Evolutionary conservation across 2,797 vertebrate species (phyloP).

Genomic region (Pseudochromis fuscus): DNA sequence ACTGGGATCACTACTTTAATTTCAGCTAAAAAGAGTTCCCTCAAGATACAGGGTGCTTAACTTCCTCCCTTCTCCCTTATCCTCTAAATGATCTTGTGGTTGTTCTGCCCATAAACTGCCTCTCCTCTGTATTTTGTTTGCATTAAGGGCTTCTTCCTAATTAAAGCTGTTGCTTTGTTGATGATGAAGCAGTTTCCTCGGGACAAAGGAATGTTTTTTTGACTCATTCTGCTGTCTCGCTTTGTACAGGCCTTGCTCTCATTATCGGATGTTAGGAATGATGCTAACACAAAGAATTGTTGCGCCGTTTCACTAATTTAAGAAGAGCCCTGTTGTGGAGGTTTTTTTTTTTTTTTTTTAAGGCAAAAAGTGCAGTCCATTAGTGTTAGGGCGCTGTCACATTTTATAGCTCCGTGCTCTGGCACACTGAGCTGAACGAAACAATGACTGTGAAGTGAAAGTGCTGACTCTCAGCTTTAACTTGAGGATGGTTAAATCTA

Average conservation of each 20-base stretch:
- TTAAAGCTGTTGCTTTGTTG: constrained; percentile 39
- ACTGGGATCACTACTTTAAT: constrained; percentile 18
- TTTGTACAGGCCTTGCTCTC: constrained; percentile 14
- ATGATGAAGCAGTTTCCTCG: constrained; percentile 46
- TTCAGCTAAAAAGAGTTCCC: constrained; percentile 8
- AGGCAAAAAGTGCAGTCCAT: background rate
- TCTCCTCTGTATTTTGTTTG: constrained; percentile 22
- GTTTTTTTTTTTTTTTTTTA: background rate
- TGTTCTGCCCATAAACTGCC: constrained; percentile 11
- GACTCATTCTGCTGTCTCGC: constrained; percentile 24
- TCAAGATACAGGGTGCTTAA: constrained; percentile 4
- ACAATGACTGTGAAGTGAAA: background rate
- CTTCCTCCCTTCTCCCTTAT: background rate
- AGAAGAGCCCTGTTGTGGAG: constrained; percentile 7
- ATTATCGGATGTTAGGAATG: constrained; percentile 29
- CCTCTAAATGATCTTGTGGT: constrained; percentile 20
- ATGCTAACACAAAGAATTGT: constrained; percentile 1
- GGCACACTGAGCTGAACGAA: constrained; percentile 4
- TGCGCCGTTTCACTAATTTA: constrained; percentile 1
- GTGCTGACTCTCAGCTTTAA: too few relatives aligned
- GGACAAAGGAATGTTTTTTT: constrained; percentile 37
- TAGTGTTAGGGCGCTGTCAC: background rate
- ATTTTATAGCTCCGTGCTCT: background rate
- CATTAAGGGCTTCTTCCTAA: constrained; percentile 31
- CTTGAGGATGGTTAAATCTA: too few relatives aligned